Conservation (phyloP, 2,888 invertebrate species). For the Macrosiphum euphorbiae region DNA sequence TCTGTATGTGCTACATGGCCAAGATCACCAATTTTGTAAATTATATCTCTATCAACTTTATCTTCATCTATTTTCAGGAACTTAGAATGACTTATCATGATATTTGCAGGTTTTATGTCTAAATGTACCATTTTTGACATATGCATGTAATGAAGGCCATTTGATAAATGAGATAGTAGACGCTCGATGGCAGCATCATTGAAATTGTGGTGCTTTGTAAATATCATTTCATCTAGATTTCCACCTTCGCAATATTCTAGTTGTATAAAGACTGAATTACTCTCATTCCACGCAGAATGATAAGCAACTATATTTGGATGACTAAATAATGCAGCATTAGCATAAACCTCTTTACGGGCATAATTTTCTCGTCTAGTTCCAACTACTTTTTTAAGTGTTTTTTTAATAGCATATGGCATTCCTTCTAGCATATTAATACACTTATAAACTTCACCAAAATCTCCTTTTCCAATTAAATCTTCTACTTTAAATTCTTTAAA, state of each 20-base stretch:
- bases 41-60: conserved; percentile 75
- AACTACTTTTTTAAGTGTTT: conserved; percentile 87
- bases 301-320: conserved; percentile 94
- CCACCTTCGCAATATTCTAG: conserved; percentile 96
- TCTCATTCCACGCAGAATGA: conserved; percentile 95
- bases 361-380: conserved; percentile 76
- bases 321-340: conserved; percentile 91
- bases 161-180: conserved; percentile 83
- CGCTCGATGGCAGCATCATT: conserved; percentile 81
- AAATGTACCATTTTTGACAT: conserved; percentile 90
- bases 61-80: conserved; percentile 75
- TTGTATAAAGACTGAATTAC: conserved; percentile 94
- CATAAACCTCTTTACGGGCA: conserved; percentile 93
- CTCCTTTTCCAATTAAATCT: conserved; percentile 85
- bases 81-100: conserved; percentile 81
- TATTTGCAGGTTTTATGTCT: conserved; percentile 94
- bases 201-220: conserved; percentile 70
- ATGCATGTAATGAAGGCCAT: conserved; percentile 90
- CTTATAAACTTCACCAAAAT: conserved; percentile 90
- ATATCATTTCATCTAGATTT: conserved; percentile 78
- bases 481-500: conserved; percentile 85
- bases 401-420: conserved; percentile 91
- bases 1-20: conserved; percentile 91
- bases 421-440: conserved; percentile 93
- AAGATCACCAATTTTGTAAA: conserved; percentile 88